phyloP scores from a whole-genome alignment of 2,113 vertebrate genomes.

The Sylvicapra grimmia region DNA sequence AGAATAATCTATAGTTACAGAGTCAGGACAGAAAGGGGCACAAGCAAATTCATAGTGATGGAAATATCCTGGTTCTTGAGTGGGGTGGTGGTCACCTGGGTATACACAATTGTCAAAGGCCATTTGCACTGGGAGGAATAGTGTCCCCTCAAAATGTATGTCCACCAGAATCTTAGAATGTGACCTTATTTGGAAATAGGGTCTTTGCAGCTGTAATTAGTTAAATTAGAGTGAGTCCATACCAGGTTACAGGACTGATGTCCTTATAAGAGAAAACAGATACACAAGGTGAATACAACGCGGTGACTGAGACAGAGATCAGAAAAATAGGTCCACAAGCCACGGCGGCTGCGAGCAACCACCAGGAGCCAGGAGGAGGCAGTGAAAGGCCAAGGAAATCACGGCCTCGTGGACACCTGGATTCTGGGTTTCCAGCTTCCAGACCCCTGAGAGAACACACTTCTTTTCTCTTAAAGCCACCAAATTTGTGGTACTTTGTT shows the following conservation, averaged over 20 bases:
- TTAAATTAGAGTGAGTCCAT: not conserved
- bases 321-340: not conserved
- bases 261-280: not conserved
- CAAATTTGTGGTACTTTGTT: not conserved
- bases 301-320: not conserved
- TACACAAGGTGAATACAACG: not conserved
- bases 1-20: not conserved
- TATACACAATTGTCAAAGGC: not conserved
- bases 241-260: not conserved
- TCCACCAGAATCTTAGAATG: not conserved
- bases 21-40: not conserved
- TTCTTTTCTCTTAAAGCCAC: not conserved
- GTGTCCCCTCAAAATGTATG: not conserved
- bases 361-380: not conserved
- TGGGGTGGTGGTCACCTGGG: not conserved
- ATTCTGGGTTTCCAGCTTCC: not conserved
- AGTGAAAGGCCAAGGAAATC: not conserved
- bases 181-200: not conserved
- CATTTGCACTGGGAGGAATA: not conserved
- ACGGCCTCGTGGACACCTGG: not conserved
- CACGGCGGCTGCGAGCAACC: not conserved
- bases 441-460: not conserved
- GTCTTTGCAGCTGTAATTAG: not conserved
- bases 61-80: not conserved
- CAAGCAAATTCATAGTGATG: not conserved